Evolutionary conservation across 2,797 vertebrate genomes (phyloP), one percentile per base, ranked within the genome.

Genomic region (Chelon auratus): DNA sequence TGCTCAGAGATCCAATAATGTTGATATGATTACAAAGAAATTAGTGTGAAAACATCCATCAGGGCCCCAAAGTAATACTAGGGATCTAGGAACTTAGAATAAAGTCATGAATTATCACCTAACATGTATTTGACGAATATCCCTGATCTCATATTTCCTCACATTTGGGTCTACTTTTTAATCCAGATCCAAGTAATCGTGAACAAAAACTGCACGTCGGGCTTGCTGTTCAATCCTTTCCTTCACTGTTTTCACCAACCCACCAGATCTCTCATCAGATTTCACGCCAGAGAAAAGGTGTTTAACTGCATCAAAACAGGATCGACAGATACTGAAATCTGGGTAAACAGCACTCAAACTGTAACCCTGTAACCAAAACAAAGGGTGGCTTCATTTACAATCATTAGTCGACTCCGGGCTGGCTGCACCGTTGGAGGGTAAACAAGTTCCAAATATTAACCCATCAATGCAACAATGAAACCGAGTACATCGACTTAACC

Each of bases 261-360:
- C 64, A 62, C 42, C 36, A 37, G 61, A 71, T 75, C 65, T 75
- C 59, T 47, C 18, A 45, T 15, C 65, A 74, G 69, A 77, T 79
- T 75, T 83, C 71, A 75, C 68, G 72, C 39, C 10, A 40, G 53
- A 45, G 47, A 73, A 71, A 86, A 81, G 68, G 80, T 63, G 57
- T 72, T 83, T 65, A 80, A 74, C 68, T 20, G 62, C 79, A 72
- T 77, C 71, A 58, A 81, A 90, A 88, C 78, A 80, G 79, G 85
- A 80, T 37, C 17, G 74, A 77, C 82, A 84, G 81, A 91, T 70
- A 84, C 79, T 37, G 60, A 69, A n/a, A 67, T 81, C 68, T 72
- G 75, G 2, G 67, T 72, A 69, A 87, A 88, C 80, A 57, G 43
- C 43, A 14, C 43, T 45, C 15, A 45, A 33, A 33, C 30, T 5